Evolutionary conservation across 2,888 invertebrate genomes (phyloP).

Genomic region (Athetis lepigone): DNA sequence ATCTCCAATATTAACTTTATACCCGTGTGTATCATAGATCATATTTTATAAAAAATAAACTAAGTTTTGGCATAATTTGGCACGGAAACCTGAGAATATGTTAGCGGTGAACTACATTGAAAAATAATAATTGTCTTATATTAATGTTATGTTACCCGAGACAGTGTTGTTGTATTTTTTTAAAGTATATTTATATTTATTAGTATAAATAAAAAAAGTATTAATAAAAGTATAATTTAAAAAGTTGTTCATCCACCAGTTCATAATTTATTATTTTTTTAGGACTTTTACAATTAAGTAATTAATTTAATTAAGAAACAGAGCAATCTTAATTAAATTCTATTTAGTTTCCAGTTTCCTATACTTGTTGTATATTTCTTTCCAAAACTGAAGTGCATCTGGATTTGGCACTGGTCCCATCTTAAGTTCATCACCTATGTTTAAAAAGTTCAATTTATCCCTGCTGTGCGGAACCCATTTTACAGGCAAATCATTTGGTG

Average conservation of each 20-base stretch:
- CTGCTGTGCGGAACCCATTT: constrained; percentile 74
- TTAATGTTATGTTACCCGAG: constrained; percentile 27
- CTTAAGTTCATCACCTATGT: constrained; percentile 70
- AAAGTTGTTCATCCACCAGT: too few species aligned
- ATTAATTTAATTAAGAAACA: too few species aligned
- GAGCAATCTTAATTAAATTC: too few species aligned
- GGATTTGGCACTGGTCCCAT: constrained; percentile 74
- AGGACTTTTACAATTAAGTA: too few species aligned
- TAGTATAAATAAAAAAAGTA: too few species aligned
- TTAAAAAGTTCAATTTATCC: constrained; percentile 70
- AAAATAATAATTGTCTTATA: constrained; percentile 45
- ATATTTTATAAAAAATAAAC: constrained; percentile 67
- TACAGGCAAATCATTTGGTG: constrained; percentile 70
- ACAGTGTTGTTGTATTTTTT: constrained; percentile 28
- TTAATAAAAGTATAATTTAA: too few species aligned
- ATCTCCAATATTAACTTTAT: constrained; percentile 23
- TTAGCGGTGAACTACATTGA: constrained; percentile 9
- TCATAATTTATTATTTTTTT: too few species aligned
- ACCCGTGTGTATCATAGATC: constrained; percentile 61
- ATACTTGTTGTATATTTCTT: constrained; percentile 70
- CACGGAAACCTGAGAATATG: constrained; percentile 36
- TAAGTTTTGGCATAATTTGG: constrained; percentile 57
- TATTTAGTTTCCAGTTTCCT: constrained; percentile 9
- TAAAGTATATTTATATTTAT: too few species aligned
- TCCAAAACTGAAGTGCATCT: constrained; percentile 74